These are phyloP conservation scores for Microdon myrmicae DNA, from an alignment of 2,888 invertebrate genomes.

Conservation along the genomic window DNA sequence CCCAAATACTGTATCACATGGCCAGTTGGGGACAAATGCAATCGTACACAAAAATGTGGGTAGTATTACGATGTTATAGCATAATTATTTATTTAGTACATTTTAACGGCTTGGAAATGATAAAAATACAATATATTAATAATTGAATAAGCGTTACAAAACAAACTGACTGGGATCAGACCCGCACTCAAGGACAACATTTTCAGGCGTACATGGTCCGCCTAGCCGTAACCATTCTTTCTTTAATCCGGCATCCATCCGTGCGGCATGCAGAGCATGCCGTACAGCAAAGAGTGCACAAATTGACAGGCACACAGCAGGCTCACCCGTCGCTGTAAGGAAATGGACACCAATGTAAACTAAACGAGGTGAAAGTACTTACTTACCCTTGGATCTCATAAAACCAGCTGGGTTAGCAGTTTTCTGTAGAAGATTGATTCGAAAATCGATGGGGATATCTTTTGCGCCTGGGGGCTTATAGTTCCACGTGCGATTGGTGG, in stretches of 20 bases:
- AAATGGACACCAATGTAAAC: background rate
- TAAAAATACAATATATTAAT: too few relatives aligned
- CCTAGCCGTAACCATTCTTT: slow-evolving; percentile 61
- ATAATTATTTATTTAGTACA: too few relatives aligned
- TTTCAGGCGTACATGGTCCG: slow-evolving; percentile 64
- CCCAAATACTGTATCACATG: too few relatives aligned
- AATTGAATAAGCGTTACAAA: too few relatives aligned
- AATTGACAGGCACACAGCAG: slow-evolving; percentile 71
- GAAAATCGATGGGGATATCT: slow-evolving; percentile 81
- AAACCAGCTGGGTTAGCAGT: slow-evolving; percentile 75
- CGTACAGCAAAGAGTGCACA: slow-evolving; percentile 74
- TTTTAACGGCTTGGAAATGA: too few relatives aligned
- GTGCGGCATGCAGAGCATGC: slow-evolving; percentile 75
- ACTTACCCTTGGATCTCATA: slow-evolving; percentile 77
- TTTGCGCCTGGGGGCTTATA: slow-evolving; percentile 82
- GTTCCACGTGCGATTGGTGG: slow-evolving; percentile 84
- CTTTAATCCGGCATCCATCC: slow-evolving; percentile 72
- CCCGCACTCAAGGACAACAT: slow-evolving; percentile 59
- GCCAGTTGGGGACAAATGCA: too few relatives aligned
- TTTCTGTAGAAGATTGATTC: slow-evolving; percentile 76
- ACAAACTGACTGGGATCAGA: too few relatives aligned
- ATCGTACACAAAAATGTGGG: too few relatives aligned
- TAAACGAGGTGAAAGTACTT: too few relatives aligned
- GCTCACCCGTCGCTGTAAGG: slow-evolving; percentile 73
- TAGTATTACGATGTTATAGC: too few relatives aligned